Conservation (phyloP, 2,797 vertebrate species). For the Hemitrygon akajei region DNA sequence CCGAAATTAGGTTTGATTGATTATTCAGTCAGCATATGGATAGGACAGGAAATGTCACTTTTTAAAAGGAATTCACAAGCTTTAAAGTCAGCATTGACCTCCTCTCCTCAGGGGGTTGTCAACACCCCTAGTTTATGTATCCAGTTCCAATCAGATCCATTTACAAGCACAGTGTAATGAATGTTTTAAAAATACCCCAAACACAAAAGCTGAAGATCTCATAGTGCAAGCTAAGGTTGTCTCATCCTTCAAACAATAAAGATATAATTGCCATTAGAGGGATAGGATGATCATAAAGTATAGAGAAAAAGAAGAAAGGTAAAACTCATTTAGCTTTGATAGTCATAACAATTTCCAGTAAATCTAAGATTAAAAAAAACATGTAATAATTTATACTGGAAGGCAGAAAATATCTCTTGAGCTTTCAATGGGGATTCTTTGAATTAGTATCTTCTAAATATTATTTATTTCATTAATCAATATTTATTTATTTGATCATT, state of each 20-base stretch:
- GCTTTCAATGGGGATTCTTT: background rate
- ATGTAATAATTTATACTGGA: background rate
- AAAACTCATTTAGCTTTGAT: background rate
- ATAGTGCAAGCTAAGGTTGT: background rate
- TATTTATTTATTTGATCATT: no score
- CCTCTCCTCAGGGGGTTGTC: slow-evolving; percentile 11
- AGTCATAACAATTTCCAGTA: slow-evolving; percentile 4
- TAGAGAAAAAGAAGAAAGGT: background rate
- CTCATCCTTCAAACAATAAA: slow-evolving; percentile 29
- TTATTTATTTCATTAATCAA: background rate
- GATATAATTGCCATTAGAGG: background rate
- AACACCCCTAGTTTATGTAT: background rate
- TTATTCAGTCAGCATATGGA: slow-evolving; percentile 24
- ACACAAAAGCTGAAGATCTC: background rate
- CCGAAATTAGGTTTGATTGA: slow-evolving; percentile 31
- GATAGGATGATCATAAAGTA: background rate
- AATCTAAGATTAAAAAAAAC: background rate
- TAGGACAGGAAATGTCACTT: slow-evolving; percentile 21
- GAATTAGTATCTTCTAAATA: background rate
- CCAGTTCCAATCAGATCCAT: slow-evolving; percentile 20
- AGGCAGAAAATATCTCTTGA: background rate
- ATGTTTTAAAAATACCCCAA: background rate
- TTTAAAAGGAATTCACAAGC: background rate
- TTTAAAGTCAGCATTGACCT: background rate
- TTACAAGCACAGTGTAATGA: slow-evolving; percentile 16